Evolutionary conservation across 1,140 invertebrate species (phyloP), one percentile per base, ranked within the genome.

Genomic region (Nasonia longicornis): DNA sequence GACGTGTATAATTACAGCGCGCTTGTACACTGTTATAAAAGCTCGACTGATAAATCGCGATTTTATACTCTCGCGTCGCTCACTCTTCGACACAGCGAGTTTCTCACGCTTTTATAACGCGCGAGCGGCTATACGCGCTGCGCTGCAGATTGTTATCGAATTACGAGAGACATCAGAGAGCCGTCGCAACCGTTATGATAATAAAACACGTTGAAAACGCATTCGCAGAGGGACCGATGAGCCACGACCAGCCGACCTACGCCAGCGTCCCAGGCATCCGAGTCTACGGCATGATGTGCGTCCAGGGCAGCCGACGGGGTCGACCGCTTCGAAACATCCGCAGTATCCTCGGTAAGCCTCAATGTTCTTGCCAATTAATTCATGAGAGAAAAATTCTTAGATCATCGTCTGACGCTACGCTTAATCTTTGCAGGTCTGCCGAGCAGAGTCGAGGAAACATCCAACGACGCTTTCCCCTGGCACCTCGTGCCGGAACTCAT

Each of bases 211-310:
- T 58, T 58, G 16, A 66, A 38, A 66, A 66, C 4, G 45, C 31
- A 66, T 72, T 73, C 38, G 38, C 90, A 97, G 96, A 97, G 90
- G 97, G 97, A 31, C 97, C 97, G 77, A 96, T 97, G 93, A 96
- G 95, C 20, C 97, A 98, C 89, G 96, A 97, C 89, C 96, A 97
- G 87, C 97, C 97, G 6, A 96, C 96, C 0, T 98, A 98, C 87
- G 97, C 97, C 1, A 96, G 96, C 83, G 96, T 98, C 16, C 97
- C 97, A 2, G 96, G 96, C 1, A 97, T 97, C 81, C 92, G 96
- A 82, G 96, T 98, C 6, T 98, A 96, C 85, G 97, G 96, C 72
- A 98, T 98, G 97, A 96, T 98, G 94, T 97, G 97, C 89, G 95
- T 96, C 0, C 91, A 92, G 85, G 91, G 91, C 42, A 92, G 90